Percentiles rank a stretch among this genome's conserved stretches.
phyloP scores from a whole-genome alignment of 1,140 invertebrate species.

The Ips nitidus region DNA sequence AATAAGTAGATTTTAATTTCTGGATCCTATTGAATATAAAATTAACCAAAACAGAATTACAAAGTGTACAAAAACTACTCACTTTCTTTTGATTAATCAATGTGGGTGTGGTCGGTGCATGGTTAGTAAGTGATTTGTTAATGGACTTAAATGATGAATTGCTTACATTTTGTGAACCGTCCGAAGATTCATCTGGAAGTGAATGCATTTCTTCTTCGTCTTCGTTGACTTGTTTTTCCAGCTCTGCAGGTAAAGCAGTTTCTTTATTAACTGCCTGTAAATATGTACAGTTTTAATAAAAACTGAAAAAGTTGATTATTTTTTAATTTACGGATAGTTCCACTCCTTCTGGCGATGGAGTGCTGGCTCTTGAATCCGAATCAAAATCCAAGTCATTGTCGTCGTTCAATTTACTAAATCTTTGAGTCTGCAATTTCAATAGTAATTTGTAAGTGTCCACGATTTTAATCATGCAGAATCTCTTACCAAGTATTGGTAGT shows the following conservation, averaged over 20 bases:
- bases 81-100: conserved; percentile 5
- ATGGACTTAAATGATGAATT: conserved; percentile 20
- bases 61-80: not conserved
- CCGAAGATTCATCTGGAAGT: conserved; percentile 33
- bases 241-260: not conserved
- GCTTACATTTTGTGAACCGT: conserved; percentile 28
- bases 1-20: conserved; percentile 67
- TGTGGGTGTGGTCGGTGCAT: conserved; percentile 8
- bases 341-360: conserved; percentile 39
- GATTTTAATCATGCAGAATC: not conserved
- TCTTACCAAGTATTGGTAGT: conserved; percentile 35
- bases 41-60: not conserved
- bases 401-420: conserved; percentile 48
- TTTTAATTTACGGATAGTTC: not conserved
- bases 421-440: conserved; percentile 38
- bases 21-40: conserved; percentile 22
- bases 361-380: conserved; percentile 42
- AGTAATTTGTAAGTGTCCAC: not conserved
- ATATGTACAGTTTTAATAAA: conserved; percentile 5
- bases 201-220: conserved; percentile 36
- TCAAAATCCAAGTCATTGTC: conserved; percentile 43
- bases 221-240: conserved; percentile 4
- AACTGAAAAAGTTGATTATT: not conserved
- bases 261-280: conserved; percentile 4
- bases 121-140: conserved; percentile 13